Evolutionary conservation across 53 echinoderm and acorn worm species (phyloP), one percentile per base, ranked within the genome.

Genomic region (Pentamera pediparva): DNA sequence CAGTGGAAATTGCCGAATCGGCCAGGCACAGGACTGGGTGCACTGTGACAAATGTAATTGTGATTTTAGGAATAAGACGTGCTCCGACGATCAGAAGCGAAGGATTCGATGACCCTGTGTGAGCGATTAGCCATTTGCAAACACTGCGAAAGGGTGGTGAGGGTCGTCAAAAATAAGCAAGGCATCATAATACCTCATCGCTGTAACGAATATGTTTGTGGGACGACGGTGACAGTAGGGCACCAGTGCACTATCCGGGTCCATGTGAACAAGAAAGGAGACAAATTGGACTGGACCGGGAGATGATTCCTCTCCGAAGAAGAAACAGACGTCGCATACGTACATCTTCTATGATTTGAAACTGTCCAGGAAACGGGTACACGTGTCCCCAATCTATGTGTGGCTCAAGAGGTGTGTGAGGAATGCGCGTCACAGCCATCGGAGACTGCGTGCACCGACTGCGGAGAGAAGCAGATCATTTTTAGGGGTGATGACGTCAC

Each of bases 31-130:
- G 6, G 57, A 37, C 19, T 47, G 35, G 54, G 1, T 37, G 54
- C 56, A 65, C 1, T 89, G 85, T 38, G 37, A 52, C 4, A 54
- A 58, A 6, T 92, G 92, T n/a, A 65, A 87, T 53, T 57, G 81
- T 4, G 37, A 81, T 27, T 92, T 87, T 63, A 87, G 84, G 43
- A 72, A 78, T 33, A 4, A 21, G 6, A 6, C 9, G 2, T 92
- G 92, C 56, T 84, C 37, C 55, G 35, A 65, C 5, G 69, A 78
- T 33, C 84, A 92, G 17, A 25, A 36, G 8, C 59, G 35, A 2
- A 15, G 47, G 40, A 8, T 60, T 57, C 38, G n/a, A 2, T 2
- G 19, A 38, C 26, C 22, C 54, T 58, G 9, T 31, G 35, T 56
- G 56, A 56, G 33, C 15, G 36, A 22, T 62, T 37, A 28, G 39